Conservation (phyloP, 2,797 vertebrate species). For the Martes flavigula region DNA sequence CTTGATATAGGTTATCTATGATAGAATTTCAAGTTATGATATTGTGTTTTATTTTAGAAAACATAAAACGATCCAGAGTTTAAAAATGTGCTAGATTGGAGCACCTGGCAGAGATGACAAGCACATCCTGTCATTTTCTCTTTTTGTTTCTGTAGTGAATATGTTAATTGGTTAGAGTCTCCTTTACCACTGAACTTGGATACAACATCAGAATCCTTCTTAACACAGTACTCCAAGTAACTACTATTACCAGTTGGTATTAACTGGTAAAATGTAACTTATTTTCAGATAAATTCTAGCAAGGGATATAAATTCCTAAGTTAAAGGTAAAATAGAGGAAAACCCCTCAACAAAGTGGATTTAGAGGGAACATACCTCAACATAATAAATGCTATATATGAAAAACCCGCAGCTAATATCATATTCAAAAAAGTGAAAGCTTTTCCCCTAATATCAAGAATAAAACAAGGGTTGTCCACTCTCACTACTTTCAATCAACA, state of each 20-base stretch:
- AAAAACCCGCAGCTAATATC: not conserved
- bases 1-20: not conserved
- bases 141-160: conserved; percentile 2
- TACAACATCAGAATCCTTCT: not conserved
- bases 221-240: not conserved
- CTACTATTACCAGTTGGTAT: not conserved
- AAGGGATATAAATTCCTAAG: not conserved
- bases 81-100: not conserved
- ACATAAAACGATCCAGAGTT: not conserved
- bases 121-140: not conserved
- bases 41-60: not conserved
- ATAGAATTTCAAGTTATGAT: conserved; percentile 15
- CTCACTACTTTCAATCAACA: not conserved
- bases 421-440: not conserved
- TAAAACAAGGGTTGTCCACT: not conserved
- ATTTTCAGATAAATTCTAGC: not conserved
- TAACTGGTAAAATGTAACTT: not conserved
- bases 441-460: not conserved
- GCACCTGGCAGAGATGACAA: not conserved
- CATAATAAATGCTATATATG: not conserved
- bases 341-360: not conserved
- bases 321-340: conserved; percentile 28
- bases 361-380: not conserved
- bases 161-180: not conserved
- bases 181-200: not conserved